Evolutionary conservation across 2,113 vertebrate species (phyloP).

Genomic region (human (Homo sapiens)): GRCh38 chr6:45414001-45414500

Average conservation of each 20-base stretch:
- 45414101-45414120: no score
- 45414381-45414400: not conserved
- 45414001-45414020: not conserved
- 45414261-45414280: not conserved
- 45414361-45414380: constrained; percentile 9
- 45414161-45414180: not conserved
- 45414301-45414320: not conserved
- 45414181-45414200: not conserved
- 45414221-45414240: not conserved
- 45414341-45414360: not conserved
- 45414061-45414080: not conserved
- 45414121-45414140: not conserved
- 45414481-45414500: constrained; percentile 18
- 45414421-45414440: constrained; percentile 12
- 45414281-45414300: not conserved
- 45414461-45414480: not conserved
- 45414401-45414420: constrained; percentile 28
- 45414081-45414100: not conserved
- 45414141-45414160: not conserved
- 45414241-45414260: not conserved
- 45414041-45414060: not conserved
- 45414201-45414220: not conserved
- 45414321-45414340: not conserved
- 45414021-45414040: not conserved
- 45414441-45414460: constrained; percentile 15